A percentile compares a stretch with the other conserved stretches of the same genome.
phyloP scores from a whole-genome alignment of 2,113 vertebrate genomes.

The Planiliza haematocheilus region DNA sequence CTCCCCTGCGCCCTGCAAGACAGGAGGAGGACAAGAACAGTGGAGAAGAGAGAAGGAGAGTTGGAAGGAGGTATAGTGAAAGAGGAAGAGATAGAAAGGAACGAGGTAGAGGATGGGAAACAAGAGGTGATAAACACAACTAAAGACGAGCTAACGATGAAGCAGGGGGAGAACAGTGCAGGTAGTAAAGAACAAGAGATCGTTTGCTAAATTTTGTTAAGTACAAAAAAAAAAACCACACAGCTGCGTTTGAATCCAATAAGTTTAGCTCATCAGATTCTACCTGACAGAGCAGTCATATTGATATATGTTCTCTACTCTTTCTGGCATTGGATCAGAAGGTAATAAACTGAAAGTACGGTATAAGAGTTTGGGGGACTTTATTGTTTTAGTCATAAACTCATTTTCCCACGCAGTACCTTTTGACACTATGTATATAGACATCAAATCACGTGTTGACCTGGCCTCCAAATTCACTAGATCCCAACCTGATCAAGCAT shows the following conservation, averaged over 20 bases:
- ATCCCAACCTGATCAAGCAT: too few species aligned
- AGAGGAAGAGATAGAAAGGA: conserved; percentile 23
- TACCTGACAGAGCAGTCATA: background rate
- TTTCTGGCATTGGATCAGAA: background rate
- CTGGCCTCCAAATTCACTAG: too few species aligned
- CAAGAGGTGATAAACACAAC: conserved; percentile 6
- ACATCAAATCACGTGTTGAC: too few species aligned
- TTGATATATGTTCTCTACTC: background rate
- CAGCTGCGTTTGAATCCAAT: background rate
- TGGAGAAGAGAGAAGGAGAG: background rate
- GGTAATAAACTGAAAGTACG: background rate
- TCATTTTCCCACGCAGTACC: too few species aligned
- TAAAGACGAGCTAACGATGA: background rate
- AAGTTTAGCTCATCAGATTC: too few species aligned
- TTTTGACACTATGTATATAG: too few species aligned
- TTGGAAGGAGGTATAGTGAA: background rate
- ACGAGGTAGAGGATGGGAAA: conserved; percentile 6
- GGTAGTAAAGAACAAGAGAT: conserved; percentile 49
- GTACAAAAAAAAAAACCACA: background rate
- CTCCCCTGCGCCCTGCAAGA: conserved; percentile 61
- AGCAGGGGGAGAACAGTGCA: conserved; percentile 3
- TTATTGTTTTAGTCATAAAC: too few species aligned
- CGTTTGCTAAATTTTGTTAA: conserved; percentile 45
- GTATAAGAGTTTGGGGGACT: too few species aligned
- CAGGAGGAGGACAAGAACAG: background rate